Conservation (phyloP, 2,888 invertebrate species). For the Blastobasis adustella region DNA sequence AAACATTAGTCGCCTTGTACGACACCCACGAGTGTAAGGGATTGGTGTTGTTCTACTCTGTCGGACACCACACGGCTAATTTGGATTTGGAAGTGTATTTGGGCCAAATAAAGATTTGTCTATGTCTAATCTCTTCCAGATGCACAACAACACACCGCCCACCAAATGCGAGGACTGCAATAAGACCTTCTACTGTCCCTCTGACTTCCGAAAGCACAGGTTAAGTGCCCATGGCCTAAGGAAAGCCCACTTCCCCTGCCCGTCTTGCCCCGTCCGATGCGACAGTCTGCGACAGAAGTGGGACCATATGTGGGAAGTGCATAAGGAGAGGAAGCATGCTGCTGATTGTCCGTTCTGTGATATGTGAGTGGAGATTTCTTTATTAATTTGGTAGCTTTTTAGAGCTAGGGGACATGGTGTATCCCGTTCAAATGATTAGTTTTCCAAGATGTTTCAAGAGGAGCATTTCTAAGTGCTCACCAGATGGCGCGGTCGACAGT, state of each 20-base stretch:
- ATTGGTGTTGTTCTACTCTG: neutral
- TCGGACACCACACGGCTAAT: constrained; percentile 1
- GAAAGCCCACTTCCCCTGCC: neutral
- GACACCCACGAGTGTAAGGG: neutral
- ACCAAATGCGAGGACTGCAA: neutral
- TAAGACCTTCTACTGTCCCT: neutral
- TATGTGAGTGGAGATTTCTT: neutral
- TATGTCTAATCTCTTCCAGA: neutral
- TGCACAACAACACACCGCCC: neutral
- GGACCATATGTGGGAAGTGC: constrained; percentile 41
- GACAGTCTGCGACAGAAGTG: constrained; percentile 21
- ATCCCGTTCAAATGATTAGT: neutral
- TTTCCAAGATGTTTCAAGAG: neutral
- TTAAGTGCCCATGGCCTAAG: constrained; percentile 2
- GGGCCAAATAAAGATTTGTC: no score
- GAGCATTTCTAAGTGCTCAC: neutral
- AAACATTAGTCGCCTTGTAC: neutral
- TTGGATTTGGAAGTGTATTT: constrained; percentile 18
- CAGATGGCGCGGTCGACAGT: no score
- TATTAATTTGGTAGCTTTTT: neutral
- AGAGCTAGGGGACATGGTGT: neutral
- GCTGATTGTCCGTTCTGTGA: constrained; percentile 41
- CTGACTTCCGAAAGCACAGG: neutral
- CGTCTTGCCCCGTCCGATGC: constrained; percentile 22
- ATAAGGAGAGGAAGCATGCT: constrained; percentile 22